These are phyloP conservation scores for Fopius arisanus DNA, from an alignment of 1,140 invertebrate genomes.

Conservation along the genomic window DNA sequence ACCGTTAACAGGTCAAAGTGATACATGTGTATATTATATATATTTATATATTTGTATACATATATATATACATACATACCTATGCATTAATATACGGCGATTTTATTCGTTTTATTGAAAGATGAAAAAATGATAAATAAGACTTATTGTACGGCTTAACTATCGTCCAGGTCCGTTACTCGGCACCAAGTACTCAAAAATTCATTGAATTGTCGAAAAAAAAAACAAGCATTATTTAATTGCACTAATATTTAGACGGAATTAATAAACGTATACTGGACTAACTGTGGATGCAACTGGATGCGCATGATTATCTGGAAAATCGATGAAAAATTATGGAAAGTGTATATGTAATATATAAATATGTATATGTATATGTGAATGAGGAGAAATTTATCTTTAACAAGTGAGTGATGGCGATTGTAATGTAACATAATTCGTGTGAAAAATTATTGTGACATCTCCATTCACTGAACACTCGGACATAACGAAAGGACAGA, in stretches of 20 bases:
- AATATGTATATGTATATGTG: conserved; percentile 26
- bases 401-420: conserved; percentile 4
- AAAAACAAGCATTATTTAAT: neutral
- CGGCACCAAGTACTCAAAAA: neutral
- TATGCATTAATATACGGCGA: neutral
- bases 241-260: neutral
- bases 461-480: neutral
- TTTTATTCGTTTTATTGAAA: neutral
- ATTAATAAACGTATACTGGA: neutral
- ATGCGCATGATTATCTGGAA: neutral
- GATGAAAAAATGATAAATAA: neutral
- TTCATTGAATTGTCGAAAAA: neutral
- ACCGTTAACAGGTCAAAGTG: neutral
- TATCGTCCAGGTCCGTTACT: neutral
- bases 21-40: conserved; percentile 26
- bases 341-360: conserved; percentile 14
- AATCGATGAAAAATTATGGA: neutral
- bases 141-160: conserved; percentile 1
- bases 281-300: neutral
- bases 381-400: conserved; percentile 4
- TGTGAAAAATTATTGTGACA: conserved; percentile 16
- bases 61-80: conserved; percentile 24
- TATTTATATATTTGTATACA: conserved; percentile 34
- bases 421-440: conserved; percentile 23
- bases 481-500: neutral